Percentiles rank a stretch among this genome's conserved stretches.
Evolutionary conservation across 35 echinoderm and acorn worm genomes (phyloP).

Genomic region (Strongylocentrotus purpuratus): DNA sequence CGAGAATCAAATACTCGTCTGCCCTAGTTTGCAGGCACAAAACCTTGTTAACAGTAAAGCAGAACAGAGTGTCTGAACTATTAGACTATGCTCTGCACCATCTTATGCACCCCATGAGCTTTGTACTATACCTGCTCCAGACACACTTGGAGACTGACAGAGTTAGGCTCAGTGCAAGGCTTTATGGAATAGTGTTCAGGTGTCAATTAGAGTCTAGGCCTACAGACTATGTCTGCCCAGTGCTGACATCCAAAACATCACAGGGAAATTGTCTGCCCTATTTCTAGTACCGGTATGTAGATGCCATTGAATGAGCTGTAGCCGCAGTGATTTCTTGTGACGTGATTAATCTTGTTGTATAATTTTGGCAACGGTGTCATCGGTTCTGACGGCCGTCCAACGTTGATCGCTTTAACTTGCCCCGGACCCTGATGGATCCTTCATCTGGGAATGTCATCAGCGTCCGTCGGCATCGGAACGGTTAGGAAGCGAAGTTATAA

Average conservation of each 20-base stretch:
- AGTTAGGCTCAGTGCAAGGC: no score
- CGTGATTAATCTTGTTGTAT: constrained; percentile 22
- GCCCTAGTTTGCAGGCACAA: no score
- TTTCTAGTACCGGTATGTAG: not conserved
- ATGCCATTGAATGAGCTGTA: constrained; percentile 1
- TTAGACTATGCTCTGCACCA: no score
- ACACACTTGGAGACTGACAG: no score
- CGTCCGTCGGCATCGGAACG: not conserved
- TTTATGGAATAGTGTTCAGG: no score
- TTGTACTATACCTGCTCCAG: no score
- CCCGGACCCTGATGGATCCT: not conserved
- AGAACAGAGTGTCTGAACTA: no score
- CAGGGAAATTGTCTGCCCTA: not conserved
- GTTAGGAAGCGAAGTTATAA: no score
- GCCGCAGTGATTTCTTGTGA: not conserved
- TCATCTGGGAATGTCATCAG: not conserved
- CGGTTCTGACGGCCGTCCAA: not conserved
- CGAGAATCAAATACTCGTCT: no score
- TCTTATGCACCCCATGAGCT: no score
- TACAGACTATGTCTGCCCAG: not conserved
- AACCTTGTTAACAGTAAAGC: no score
- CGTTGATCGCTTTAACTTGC: not conserved
- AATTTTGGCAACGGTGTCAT: not conserved
- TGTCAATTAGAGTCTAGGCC: no score
- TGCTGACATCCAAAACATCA: not conserved